A percentile compares a stretch with the other conserved stretches of the same genome.
Conservation (phyloP, 2,113 vertebrate genomes). For the Carollia perspicillata region DNA sequence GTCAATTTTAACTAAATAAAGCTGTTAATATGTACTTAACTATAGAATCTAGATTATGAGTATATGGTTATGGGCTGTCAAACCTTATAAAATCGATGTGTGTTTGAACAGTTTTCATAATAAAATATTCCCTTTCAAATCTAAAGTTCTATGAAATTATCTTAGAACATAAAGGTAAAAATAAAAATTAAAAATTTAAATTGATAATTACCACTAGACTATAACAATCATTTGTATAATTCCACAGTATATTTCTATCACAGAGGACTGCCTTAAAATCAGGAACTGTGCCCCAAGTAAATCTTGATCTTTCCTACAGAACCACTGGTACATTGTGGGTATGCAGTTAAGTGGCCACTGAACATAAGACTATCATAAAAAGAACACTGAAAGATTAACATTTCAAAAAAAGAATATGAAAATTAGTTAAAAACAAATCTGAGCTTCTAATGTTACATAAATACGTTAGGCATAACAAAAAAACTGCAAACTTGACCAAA, state of each 20-base stretch:
- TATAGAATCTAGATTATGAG: not conserved
- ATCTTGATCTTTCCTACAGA: not conserved
- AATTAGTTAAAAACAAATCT: not conserved
- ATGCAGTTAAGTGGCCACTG: not conserved
- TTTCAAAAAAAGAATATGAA: not conserved
- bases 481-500: not conserved
- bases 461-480: not conserved
- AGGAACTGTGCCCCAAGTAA: not conserved
- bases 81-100: not conserved
- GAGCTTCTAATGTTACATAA: not conserved
- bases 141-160: not conserved
- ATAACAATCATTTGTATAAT: not conserved
- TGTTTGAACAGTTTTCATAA: not conserved
- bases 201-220: not conserved
- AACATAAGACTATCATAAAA: not conserved
- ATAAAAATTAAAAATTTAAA: not conserved
- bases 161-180: not conserved
- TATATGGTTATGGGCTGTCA: not conserved
- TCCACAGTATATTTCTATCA: not conserved
- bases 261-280: not conserved
- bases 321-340: not conserved
- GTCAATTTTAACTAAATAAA: not conserved
- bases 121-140: not conserved
- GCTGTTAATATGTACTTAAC: not conserved
- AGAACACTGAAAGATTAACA: not conserved